Percentiles rank a stretch among this genome's conserved stretches.
Evolutionary conservation across 2,113 vertebrate genomes (phyloP).

Genomic region (Taxidea taxus): DNA sequence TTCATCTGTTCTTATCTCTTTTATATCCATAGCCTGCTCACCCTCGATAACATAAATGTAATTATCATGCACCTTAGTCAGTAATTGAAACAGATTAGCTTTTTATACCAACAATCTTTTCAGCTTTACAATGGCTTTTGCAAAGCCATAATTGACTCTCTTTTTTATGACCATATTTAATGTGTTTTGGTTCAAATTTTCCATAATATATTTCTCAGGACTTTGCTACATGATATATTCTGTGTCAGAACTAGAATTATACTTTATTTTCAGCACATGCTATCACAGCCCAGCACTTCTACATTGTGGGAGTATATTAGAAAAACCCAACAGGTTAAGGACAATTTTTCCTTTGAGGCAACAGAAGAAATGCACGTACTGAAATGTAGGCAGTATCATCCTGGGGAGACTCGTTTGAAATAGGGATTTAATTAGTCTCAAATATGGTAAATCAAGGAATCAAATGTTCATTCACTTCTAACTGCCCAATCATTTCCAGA

Average conservation of each 20-base stretch:
- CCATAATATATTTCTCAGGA: constrained; percentile 34
- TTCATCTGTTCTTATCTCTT: constrained; percentile 55
- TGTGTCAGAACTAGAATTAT: constrained; percentile 19
- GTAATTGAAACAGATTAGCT: constrained; percentile 30
- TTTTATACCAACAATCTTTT: constrained; percentile 46
- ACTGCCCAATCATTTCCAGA: background rate
- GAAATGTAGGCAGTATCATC: background rate
- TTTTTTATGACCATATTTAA: constrained; percentile 43
- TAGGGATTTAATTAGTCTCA: background rate
- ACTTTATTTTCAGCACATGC: background rate
- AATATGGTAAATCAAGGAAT: background rate
- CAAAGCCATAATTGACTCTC: constrained; percentile 36
- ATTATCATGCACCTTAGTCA: constrained; percentile 67
- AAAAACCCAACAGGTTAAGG: background rate
- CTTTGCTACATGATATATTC: background rate
- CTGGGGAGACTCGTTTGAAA: background rate
- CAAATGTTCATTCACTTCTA: background rate
- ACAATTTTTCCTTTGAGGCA: background rate
- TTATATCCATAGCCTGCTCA: constrained; percentile 61
- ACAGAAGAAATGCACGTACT: background rate
- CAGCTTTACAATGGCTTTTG: constrained; percentile 33
- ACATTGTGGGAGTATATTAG: background rate
- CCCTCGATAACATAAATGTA: constrained; percentile 57
- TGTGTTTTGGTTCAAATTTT: constrained; percentile 47
- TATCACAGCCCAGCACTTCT: background rate